phyloP scores from a whole-genome alignment of 2,797 vertebrate genomes.

The Gephyroberyx darwinii region DNA sequence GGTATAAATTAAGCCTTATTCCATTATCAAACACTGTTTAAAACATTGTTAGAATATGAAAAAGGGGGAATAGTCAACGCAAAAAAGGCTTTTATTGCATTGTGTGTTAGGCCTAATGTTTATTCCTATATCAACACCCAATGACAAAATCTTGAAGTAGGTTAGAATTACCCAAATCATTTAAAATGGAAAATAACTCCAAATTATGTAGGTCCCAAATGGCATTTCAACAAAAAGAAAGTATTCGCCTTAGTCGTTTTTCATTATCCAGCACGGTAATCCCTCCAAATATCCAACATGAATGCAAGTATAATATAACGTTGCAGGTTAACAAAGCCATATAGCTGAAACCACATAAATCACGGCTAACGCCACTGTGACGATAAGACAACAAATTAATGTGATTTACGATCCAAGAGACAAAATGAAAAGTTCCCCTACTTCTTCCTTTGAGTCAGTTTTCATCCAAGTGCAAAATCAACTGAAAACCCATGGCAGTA shows the following conservation, averaged over 20 bases:
- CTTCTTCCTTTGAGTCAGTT: slow-evolving; percentile 77
- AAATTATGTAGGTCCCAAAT: slow-evolving; percentile 20
- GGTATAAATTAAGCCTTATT: not conserved
- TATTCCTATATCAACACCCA: not conserved
- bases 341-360: slow-evolving; percentile 87
- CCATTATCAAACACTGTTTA: slow-evolving; percentile 1
- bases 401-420: slow-evolving; percentile 90
- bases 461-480: slow-evolving; percentile 75
- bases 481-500: slow-evolving; percentile 66
- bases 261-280: slow-evolving; percentile 34
- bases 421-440: slow-evolving; percentile 83
- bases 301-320: slow-evolving; percentile 73
- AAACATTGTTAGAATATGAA: not conserved
- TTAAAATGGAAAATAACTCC: not conserved
- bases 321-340: slow-evolving; percentile 81
- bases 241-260: slow-evolving; percentile 41
- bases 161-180: too few relatives aligned
- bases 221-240: slow-evolving; percentile 27
- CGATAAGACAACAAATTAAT: slow-evolving; percentile 90
- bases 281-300: slow-evolving; percentile 50
- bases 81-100: slow-evolving; percentile 7
- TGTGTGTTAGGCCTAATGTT: slow-evolving; percentile 1
- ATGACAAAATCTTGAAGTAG: not conserved
- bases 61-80: slow-evolving; percentile 8
- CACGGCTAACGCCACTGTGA: slow-evolving; percentile 83